Conservation (phyloP, 2,797 vertebrate genomes). For the Psittacula echo region DNA sequence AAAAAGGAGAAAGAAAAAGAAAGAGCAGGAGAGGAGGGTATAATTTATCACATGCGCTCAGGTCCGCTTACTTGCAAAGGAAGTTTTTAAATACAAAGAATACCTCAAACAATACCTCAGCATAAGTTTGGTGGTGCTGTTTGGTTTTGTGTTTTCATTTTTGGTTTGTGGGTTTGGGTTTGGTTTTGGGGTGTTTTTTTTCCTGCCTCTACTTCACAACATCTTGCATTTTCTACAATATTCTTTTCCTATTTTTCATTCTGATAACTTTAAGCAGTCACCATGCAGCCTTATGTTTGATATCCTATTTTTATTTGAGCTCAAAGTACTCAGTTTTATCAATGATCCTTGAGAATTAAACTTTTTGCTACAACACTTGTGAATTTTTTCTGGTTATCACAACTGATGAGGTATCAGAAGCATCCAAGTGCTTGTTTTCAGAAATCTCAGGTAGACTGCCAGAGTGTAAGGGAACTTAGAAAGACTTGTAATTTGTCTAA, state of each 20-base stretch:
- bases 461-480: background rate
- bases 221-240: background rate
- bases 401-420: background rate
- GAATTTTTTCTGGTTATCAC: background rate
- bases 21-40: background rate
- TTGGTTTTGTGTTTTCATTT: background rate
- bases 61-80: background rate
- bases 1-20: background rate
- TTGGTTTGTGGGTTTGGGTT: background rate
- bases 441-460: background rate
- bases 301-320: background rate
- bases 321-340: background rate
- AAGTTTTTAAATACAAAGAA: background rate
- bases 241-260: background rate
- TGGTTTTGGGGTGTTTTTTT: background rate
- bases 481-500: background rate
- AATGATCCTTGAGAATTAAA: background rate
- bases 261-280: background rate
- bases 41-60: background rate
- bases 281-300: background rate
- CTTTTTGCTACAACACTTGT: background rate
- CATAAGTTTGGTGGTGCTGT: background rate
- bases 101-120: background rate
- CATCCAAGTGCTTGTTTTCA: background rate
- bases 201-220: background rate